Evolutionary conservation across 2,797 vertebrate species (phyloP).

Genomic region (Enteromius fasciolatus): DNA sequence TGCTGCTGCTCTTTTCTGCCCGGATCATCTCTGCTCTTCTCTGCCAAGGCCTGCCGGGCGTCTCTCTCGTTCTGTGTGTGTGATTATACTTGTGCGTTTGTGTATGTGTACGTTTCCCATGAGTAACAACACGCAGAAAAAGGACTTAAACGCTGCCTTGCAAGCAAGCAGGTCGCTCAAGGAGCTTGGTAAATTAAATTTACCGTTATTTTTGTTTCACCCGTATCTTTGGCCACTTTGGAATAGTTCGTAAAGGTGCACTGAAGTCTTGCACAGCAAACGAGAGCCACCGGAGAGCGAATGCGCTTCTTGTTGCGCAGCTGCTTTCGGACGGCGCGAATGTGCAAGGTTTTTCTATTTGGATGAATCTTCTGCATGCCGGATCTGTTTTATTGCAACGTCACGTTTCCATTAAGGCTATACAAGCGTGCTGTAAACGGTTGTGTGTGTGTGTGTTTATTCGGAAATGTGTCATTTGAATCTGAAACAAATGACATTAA

Average conservation of each 20-base stretch:
- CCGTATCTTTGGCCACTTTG: neutral
- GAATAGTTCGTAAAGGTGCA: slow-evolving; percentile 5
- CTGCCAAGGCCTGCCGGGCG: neutral
- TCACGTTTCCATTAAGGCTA: slow-evolving; percentile 6
- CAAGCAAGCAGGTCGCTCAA: neutral
- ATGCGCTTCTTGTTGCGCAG: neutral
- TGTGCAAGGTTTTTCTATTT: neutral
- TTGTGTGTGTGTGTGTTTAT: slow-evolving; percentile 13
- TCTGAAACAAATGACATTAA: slow-evolving; percentile 23
- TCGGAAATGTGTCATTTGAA: slow-evolving; percentile 27
- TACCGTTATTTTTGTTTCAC: neutral
- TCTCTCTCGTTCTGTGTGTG: slow-evolving; percentile 31
- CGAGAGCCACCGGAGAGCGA: neutral
- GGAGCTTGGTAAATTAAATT: slow-evolving; percentile 34
- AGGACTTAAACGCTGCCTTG: neutral
- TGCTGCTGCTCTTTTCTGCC: slow-evolving; percentile 21
- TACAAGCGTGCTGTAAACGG: neutral
- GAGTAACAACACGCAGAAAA: neutral
- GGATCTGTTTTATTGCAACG: neutral
- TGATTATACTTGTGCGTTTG: slow-evolving; percentile 7
- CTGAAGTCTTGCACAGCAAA: slow-evolving; percentile 4
- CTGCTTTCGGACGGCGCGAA: neutral
- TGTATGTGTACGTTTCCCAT: slow-evolving; percentile 1
- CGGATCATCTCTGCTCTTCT: slow-evolving; percentile 20
- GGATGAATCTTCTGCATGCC: slow-evolving; percentile 29